Percentiles rank a stretch among this genome's conserved stretches.
These are phyloP conservation scores for Ophion slaviceki DNA, from an alignment of 2,888 invertebrate species.

Conservation along the genomic window DNA sequence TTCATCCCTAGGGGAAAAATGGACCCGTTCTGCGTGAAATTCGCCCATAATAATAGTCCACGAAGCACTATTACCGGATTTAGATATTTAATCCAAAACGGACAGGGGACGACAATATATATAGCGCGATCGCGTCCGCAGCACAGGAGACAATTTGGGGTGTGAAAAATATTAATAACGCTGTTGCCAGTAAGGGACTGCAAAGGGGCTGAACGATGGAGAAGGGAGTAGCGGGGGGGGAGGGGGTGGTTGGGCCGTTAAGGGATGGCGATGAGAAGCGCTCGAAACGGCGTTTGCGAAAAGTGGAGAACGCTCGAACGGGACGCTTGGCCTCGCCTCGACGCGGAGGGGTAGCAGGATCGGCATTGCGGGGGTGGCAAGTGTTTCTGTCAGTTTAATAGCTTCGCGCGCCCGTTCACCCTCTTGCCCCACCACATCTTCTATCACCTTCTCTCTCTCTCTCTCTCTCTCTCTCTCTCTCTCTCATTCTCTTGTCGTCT, in stretches of 20 bases:
- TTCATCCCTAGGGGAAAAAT: neutral
- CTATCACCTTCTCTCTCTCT: conserved; percentile 60
- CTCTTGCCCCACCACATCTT: conserved; percentile 57
- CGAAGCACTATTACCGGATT: neutral
- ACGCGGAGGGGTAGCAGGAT: conserved; percentile 57
- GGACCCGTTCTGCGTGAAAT: neutral
- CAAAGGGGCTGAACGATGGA: conserved; percentile 46
- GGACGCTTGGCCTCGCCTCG: conserved; percentile 59
- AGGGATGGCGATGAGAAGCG: conserved; percentile 58
- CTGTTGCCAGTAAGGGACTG: conserved; percentile 73
- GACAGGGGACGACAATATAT: neutral
- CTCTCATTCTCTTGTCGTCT: conserved; percentile 58
- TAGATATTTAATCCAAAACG: conserved; percentile 19
- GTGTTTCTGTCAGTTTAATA: conserved; percentile 84
- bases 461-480: conserved; percentile 53
- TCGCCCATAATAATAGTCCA: neutral
- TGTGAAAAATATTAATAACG: conserved; percentile 83
- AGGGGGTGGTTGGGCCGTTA: conserved; percentile 58
- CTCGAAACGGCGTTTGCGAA: conserved; percentile 58
- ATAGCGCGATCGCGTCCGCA: conserved; percentile 58
- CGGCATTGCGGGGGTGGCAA: conserved; percentile 81
- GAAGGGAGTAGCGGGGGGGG: conserved; percentile 55
- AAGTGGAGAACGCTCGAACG: conserved; percentile 69
- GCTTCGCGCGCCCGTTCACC: conserved; percentile 79
- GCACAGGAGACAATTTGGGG: conserved; percentile 80